phyloP scores from a whole-genome alignment of 2,797 vertebrate genomes.

The Acanthurus leucopareius region DNA sequence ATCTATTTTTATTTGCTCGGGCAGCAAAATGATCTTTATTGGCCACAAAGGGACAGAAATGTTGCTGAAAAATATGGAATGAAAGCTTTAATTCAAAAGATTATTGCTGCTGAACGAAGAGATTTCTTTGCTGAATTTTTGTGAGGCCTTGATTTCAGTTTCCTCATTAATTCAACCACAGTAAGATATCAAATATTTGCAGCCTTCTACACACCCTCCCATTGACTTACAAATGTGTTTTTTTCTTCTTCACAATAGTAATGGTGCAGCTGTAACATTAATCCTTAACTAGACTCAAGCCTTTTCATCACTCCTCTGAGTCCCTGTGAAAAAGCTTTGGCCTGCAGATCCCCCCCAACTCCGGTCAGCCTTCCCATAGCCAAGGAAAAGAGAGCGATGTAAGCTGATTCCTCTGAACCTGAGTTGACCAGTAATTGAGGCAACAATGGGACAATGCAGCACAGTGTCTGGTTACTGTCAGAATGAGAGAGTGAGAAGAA shows the following conservation, averaged over 20 bases:
- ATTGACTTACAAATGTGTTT: constrained; percentile 23
- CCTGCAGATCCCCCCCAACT: constrained; percentile 5
- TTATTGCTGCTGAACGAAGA: not conserved
- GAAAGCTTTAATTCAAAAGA: not conserved
- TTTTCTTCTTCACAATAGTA: constrained; percentile 27
- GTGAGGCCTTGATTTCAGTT: not conserved
- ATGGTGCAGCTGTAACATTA: constrained; percentile 63
- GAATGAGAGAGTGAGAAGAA: constrained; percentile 75
- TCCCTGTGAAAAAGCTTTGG: constrained; percentile 50
- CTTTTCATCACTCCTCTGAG: constrained; percentile 49
- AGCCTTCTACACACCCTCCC: constrained; percentile 19
- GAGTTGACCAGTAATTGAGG: constrained; percentile 71
- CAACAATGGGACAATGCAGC: constrained; percentile 76
- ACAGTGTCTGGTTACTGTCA: constrained; percentile 76
- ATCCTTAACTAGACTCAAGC: constrained; percentile 9
- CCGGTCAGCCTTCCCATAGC: constrained; percentile 59
- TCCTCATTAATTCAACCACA: not conserved
- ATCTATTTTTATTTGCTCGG: not conserved
- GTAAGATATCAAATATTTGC: constrained; percentile 8
- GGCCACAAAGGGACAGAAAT: not conserved
- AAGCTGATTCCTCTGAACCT: constrained; percentile 71
- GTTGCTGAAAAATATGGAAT: not conserved
- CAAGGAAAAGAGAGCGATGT: constrained; percentile 53
- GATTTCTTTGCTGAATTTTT: not conserved
- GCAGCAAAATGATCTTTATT: not conserved